These are phyloP conservation scores for Muntiacus reevesi DNA, from an alignment of 2,113 vertebrate species.

Conservation along the genomic window DNA sequence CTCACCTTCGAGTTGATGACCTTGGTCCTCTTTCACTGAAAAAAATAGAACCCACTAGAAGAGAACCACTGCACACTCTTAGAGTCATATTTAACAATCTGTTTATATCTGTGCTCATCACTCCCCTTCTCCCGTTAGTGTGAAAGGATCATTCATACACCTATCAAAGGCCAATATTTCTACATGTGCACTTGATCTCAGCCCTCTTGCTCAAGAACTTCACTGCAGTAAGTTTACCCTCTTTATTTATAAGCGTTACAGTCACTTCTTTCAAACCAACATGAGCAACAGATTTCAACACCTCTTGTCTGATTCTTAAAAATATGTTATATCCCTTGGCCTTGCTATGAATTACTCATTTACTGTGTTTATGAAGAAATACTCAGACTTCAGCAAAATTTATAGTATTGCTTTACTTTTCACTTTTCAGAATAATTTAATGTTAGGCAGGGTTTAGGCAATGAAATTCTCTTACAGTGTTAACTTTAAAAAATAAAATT, in stretches of 20 bases:
- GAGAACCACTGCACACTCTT: neutral
- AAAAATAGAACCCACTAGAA: neutral
- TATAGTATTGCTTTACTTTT: neutral
- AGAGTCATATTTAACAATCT: neutral
- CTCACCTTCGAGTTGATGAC: neutral
- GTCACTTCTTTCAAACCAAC: neutral
- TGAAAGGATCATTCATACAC: neutral
- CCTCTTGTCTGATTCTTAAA: neutral
- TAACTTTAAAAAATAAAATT: neutral
- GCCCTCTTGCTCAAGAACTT: neutral
- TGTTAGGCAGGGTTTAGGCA: neutral
- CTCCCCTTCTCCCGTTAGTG: neutral
- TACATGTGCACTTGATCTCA: neutral
- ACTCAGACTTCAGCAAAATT: neutral
- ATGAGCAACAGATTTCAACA: neutral
- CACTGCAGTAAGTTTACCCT: neutral
- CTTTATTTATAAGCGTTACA: neutral
- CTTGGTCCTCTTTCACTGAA: neutral
- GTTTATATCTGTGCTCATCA: neutral
- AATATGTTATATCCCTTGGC: neutral
- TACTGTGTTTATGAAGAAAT: neutral
- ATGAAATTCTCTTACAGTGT: neutral
- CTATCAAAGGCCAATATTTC: neutral
- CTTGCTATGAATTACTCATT: neutral
- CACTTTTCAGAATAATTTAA: neutral